phyloP scores from a whole-genome alignment of 1,140 invertebrate genomes.

The Kradibia gibbosae region DNA sequence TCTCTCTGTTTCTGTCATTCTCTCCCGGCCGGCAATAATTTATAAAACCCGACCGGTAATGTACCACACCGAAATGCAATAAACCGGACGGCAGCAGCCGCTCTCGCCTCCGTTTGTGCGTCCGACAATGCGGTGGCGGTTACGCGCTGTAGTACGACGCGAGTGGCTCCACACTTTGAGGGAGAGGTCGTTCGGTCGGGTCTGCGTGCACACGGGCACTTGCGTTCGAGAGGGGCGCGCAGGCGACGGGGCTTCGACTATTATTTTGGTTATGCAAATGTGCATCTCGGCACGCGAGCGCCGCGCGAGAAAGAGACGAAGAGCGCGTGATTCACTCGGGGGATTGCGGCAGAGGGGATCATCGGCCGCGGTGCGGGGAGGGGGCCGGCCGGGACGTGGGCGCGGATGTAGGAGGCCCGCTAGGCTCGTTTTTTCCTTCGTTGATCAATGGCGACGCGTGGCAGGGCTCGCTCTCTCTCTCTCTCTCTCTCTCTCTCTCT shows the following conservation, averaged over 20 bases:
- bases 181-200: background rate
- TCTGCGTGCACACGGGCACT: background rate
- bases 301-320: background rate
- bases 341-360: slow-evolving; percentile 14
- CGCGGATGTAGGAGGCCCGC: background rate
- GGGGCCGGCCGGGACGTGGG: too few relatives aligned
- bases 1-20: background rate
- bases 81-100: slow-evolving; percentile 4
- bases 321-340: background rate
- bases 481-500: background rate
- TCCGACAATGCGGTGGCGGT: slow-evolving; percentile 17
- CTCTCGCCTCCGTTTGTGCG: background rate
- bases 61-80: slow-evolving; percentile 47
- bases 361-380: background rate
- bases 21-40: slow-evolving; percentile 17
- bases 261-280: slow-evolving; percentile 51
- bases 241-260: slow-evolving; percentile 21
- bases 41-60: slow-evolving; percentile 47
- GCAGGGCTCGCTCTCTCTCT: too few relatives aligned
- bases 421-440: background rate
- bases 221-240: too few relatives aligned
- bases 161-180: background rate
- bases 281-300: slow-evolving; percentile 37
- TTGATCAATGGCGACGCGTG: too few relatives aligned
- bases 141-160: background rate